phyloP scores from a whole-genome alignment of 2,888 invertebrate species.

The Sarcophaga carnaria region DNA sequence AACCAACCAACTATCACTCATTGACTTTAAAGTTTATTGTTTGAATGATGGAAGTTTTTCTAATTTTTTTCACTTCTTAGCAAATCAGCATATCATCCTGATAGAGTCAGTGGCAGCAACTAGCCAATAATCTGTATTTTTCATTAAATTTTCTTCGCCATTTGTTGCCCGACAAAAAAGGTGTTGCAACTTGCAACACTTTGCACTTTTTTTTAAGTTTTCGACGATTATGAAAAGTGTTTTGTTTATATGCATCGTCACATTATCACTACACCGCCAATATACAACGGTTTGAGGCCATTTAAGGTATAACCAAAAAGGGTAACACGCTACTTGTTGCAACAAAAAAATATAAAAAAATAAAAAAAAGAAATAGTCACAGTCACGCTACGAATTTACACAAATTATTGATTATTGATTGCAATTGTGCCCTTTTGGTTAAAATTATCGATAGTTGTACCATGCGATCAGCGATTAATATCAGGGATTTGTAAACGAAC shows the following conservation, averaged over 20 bases:
- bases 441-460: conserved; percentile 42
- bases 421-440: conserved; percentile 2
- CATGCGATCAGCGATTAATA: conserved; percentile 22
- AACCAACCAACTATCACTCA: conserved; percentile 37
- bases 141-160: conserved; percentile 9
- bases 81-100: conserved; percentile 59
- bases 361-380: neutral
- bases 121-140: conserved; percentile 27
- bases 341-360: neutral
- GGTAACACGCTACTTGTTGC: conserved; percentile 65
- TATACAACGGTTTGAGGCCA: conserved; percentile 41
- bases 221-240: conserved; percentile 35
- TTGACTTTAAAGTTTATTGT: conserved; percentile 13
- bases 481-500: neutral
- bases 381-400: conserved; percentile 61
- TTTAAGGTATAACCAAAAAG: conserved; percentile 43
- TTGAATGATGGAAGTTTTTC: conserved; percentile 13
- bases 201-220: conserved; percentile 19
- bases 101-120: conserved; percentile 43
- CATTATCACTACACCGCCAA: conserved; percentile 58
- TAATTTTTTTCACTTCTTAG: conserved; percentile 8
- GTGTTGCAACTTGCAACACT: conserved; percentile 43
- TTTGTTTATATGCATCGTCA: conserved; percentile 56
- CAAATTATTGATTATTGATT: conserved; percentile 58
- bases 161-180: neutral